Base-by-base conservation (phyloP, 2,113 vertebrate species). In the Okapia johnstoni region DNA sequence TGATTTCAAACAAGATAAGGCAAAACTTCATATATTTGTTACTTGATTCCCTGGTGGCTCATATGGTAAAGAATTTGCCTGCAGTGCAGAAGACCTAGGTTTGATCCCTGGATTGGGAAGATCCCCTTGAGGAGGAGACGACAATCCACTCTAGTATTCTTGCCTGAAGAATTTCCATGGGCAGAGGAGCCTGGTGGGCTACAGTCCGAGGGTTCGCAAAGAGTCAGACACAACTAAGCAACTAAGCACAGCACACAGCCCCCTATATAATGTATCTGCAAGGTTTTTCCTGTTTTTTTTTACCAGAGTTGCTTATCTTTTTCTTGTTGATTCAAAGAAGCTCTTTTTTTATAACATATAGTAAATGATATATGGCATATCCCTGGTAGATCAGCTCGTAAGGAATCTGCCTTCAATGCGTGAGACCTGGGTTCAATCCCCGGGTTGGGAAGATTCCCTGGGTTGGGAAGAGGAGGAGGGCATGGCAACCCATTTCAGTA, bases 131-230 rank as follows among this genome's bases (percentile, higher is more conserved):
- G n/a, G n/a, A 73, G n/a, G 66, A 70, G n/a, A 40, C 13, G 66
- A n/a, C 19, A 70, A 40, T 40, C n/a, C 66, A 70, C 66, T 70
- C 36, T n/a, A 70, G n/a, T 70, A 70, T 40, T 70, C 66, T 70
- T 23, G 66, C n/a, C n/a, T 70, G 66, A 36, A 21, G 66, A 40
- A 70, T 40, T 19, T 40, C 66, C n/a, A 23, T 23, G 66, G 66
- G 23, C 66, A 70, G 66, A 70, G n/a, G 66, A 70, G n/a, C 66
- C 66, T 70, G 66, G 10, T 9, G 1, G 2, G n/a, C 19, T 70
- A 70, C 10, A 70, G 66, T 40, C 19, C 1, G 0, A 40, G 66
- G n/a, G 4, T 70, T 40, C 0, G 5, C n/a, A 23, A 66, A n/a
- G n/a, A 70, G 66, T 12, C 66, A 70, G 10, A 70, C n/a, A 70